These are phyloP conservation scores for Mus spretus DNA, from an alignment of 2,797 vertebrate genomes.

Conservation along the genomic window DNA sequence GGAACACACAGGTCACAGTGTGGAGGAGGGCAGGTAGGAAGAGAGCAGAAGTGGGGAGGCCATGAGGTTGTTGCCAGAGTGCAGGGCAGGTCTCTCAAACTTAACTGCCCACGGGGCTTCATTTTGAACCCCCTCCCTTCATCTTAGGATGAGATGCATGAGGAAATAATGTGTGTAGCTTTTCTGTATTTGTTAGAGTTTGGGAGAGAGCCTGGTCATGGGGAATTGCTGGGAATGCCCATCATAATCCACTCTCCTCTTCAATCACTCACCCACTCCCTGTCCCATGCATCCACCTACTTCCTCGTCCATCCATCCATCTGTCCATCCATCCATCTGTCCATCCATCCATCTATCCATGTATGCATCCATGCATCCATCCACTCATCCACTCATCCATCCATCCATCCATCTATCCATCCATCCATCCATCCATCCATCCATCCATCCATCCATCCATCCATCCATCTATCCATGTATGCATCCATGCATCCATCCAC, in stretches of 20 bases:
- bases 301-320: not conserved
- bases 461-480: not conserved
- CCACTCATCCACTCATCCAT: too few species aligned
- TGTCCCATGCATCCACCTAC: not conserved
- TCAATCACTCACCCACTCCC: too few species aligned
- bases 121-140: not conserved
- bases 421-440: too few species aligned
- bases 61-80: not conserved
- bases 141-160: not conserved
- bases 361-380: not conserved
- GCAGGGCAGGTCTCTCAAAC: not conserved
- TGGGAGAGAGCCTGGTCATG: not conserved
- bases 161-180: not conserved
- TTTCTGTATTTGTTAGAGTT: not conserved
- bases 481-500: too few species aligned
- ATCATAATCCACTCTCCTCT: not conserved
- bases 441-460: not conserved
- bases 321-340: rapidly evolving
- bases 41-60: not conserved
- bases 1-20: not conserved
- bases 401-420: too few species aligned
- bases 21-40: not conserved
- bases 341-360: not conserved
- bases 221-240: not conserved
- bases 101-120: not conserved